Evolutionary conservation across 1,140 invertebrate species (phyloP), one percentile per base, ranked within the genome.

Genomic region (Plectrocnemia conspersa): DNA sequence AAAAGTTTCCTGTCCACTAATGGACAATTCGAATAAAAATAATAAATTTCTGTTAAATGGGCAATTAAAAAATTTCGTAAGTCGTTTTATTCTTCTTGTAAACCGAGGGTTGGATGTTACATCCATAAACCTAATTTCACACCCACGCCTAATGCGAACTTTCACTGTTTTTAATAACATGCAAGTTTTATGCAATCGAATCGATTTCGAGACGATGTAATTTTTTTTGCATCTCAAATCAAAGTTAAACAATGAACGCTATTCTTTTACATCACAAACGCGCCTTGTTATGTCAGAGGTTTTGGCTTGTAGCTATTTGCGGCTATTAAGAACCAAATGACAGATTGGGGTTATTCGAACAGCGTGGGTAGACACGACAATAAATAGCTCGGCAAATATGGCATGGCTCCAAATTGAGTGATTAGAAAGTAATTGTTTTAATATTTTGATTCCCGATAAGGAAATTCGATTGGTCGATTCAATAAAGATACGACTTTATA

Each of bases 371-470:
- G 47, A 50, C 29, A 35, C 32, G 44, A 25, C 33, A 44, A 54
- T 46, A 45, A 54, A 54, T 54, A 45, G 15, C 25, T 46, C 41
- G 6, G 22, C 21, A 21, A 45, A 45, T 54, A 35, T 40, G 29
- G 42, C 21, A 9, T 54, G 23, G 18, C 44, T 15, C 24, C 13
- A 35, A 33, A 25, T n/a, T 16, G 25, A 18, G 21, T 24, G 24
- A 54, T 44, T 54, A 54, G 52, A 54, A 54, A 54, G 52, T 29
- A 29, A 32, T 54, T 22, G 21, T n/a, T n/a, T n/a, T n/a, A n/a
- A n/a, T n/a, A n/a, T 36, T 36, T 18, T 36, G 3, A 36, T 36
- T n/a, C n/a, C n/a, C n/a, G n/a, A n/a, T n/a, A n/a, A n/a, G n/a
- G n/a, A n/a, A n/a, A n/a, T n/a, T n/a, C n/a, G n/a, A n/a, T n/a